A percentile compares a stretch with the other conserved stretches of the same genome.
These are phyloP conservation scores for Benitochromis conjunctus DNA, from an alignment of 2,113 vertebrate genomes.

Conservation along the genomic window DNA sequence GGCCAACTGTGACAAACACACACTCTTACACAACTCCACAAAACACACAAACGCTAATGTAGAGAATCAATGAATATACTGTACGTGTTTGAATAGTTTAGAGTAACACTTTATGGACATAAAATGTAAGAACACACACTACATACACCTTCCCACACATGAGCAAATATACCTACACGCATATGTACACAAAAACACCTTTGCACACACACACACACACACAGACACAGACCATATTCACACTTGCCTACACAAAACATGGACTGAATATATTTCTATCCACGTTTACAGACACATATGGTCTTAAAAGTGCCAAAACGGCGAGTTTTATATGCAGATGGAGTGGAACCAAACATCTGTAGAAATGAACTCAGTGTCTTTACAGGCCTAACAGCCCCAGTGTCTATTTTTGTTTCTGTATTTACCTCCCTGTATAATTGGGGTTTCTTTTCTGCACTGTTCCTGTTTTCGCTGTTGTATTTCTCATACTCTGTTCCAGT, in stretches of 20 bases:
- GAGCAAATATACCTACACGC: conserved; percentile 4
- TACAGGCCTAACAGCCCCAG: neutral
- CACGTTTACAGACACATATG: conserved; percentile 75
- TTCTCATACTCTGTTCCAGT: neutral
- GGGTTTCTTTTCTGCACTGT: neutral
- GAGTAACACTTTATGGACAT: conserved; percentile 59
- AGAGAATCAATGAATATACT: conserved; percentile 66
- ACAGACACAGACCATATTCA: conserved; percentile 12
- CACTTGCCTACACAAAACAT: conserved; percentile 52
- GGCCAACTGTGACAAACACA: conserved; percentile 76
- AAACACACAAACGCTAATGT: conserved; percentile 48
- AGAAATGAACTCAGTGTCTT: conserved; percentile 20
- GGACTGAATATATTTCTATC: conserved; percentile 57
- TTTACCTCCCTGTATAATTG: neutral
- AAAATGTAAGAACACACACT: conserved; percentile 48
- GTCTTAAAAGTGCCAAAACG: conserved; percentile 71
- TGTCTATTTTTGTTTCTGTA: neutral
- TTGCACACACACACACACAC: neutral
- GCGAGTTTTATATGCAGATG: conserved; percentile 11
- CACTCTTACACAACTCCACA: conserved; percentile 25
- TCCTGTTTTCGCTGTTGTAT: neutral
- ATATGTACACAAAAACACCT: neutral
- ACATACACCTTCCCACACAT: conserved; percentile 19
- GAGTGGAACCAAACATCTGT: conserved; percentile 65
- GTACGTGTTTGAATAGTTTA: conserved; percentile 69